Percentiles rank a stretch among this genome's conserved stretches.
These are phyloP conservation scores for Seriola aureovittata DNA, from an alignment of 2,113 vertebrate species.

Conservation along the genomic window DNA sequence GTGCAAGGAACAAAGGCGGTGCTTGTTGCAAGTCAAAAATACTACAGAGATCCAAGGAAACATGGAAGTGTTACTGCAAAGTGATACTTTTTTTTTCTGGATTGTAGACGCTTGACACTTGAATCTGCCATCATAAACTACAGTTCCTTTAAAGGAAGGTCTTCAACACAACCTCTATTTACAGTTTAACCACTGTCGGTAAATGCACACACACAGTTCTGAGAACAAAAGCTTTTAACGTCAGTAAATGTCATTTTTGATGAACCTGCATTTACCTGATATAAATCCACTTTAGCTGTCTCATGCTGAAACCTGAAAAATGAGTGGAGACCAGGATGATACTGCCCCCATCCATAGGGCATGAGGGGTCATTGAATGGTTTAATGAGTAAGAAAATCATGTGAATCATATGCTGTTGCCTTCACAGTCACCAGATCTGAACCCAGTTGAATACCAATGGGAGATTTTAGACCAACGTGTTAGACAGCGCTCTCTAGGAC, in stretches of 20 bases:
- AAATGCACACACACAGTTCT: background rate
- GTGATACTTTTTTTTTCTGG: background rate
- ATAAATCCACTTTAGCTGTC: background rate
- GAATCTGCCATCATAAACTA: background rate
- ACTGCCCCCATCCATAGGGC: too few relatives aligned
- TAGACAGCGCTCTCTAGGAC: too few relatives aligned
- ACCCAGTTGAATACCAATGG: too few relatives aligned
- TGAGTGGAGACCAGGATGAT: too few relatives aligned
- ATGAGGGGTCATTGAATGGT: too few relatives aligned
- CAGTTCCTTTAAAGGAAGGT: background rate
- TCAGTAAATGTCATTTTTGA: background rate
- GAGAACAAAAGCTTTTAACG: background rate
- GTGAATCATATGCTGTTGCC: too few relatives aligned
- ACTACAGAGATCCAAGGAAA: background rate
- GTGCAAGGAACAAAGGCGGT: background rate
- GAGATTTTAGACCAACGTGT: too few relatives aligned
- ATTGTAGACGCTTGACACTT: background rate
- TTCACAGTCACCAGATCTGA: too few relatives aligned
- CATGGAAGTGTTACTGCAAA: slow-evolving; percentile 1
- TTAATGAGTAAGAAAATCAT: too few relatives aligned
- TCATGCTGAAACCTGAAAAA: too few relatives aligned
- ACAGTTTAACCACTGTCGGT: slow-evolving; percentile 7
- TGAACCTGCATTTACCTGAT: background rate
- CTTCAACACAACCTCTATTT: slow-evolving; percentile 12
- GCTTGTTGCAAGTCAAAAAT: background rate